Conservation (phyloP, 1,140 invertebrate genomes). For the Drosophila willistoni region DNA sequence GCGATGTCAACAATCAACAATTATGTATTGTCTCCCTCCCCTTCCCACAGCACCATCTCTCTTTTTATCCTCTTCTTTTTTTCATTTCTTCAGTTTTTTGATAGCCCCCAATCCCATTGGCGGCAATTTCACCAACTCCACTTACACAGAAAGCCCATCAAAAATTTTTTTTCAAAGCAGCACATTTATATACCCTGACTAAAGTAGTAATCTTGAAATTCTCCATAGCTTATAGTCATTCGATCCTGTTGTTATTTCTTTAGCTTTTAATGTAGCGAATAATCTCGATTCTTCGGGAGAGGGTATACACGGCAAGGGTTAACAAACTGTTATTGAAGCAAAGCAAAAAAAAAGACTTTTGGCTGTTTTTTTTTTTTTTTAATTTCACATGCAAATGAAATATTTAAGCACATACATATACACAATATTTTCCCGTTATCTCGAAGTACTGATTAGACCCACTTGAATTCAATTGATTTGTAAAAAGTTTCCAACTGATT, state of each 20-base stretch:
- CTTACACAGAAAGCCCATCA: neutral
- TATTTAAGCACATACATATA: neutral
- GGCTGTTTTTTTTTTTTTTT: neutral
- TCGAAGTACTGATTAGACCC: neutral
- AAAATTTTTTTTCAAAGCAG: neutral
- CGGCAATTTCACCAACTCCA: constrained; percentile 44
- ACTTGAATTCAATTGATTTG: constrained; percentile 10
- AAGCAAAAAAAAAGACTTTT: neutral
- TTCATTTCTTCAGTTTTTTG: neutral
- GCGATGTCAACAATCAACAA: constrained; percentile 35
- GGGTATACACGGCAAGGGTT: neutral
- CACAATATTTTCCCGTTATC: neutral
- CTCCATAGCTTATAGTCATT: neutral
- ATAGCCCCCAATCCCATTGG: neutral
- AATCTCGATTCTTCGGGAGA: neutral
- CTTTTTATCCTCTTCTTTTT: constrained; percentile 19
- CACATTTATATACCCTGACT: neutral
- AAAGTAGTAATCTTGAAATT: neutral
- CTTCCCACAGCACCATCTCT: too few species aligned
- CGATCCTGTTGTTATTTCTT: too few species aligned
- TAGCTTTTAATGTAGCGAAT: too few species aligned
- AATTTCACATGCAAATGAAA: constrained; percentile 7
- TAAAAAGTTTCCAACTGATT: neutral
- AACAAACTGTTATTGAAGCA: neutral
- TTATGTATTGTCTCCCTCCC: constrained; percentile 21